Evolutionary conservation across 2,888 invertebrate species (phyloP), one percentile per base, ranked within the genome.

Genomic region (Microdon myrmicae): DNA sequence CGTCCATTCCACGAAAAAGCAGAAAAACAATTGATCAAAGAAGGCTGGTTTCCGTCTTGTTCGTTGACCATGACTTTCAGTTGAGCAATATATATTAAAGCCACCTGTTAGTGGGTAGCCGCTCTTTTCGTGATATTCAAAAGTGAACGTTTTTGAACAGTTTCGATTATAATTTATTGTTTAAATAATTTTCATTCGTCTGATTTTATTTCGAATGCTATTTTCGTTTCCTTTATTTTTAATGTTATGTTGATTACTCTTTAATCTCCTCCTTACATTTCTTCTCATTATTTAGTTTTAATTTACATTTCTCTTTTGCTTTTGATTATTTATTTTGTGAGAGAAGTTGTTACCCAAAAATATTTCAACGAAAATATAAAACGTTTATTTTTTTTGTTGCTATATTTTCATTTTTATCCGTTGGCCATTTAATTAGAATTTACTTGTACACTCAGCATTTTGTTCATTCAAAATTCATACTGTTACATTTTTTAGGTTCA

Each of bases 401-500:
- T 19, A 22, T 10, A 35, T 35, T 19, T 22, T 22, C n/a, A 17
- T 19, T 13, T 10, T 4, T 19, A 20, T 8, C 10, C 20, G 5
- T 31, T 28, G 7, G 23, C 8, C 9, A 44, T 34, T 17, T n/a
- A 8, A 23, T 28, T 13, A 4, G 28, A 4, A 23, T 26, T 20
- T 25, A 48, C 23, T 3, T 22, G n/a, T 1, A 37, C 17, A 4
- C 37, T 10, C 3, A 38, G 7, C 22, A 14, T 32, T 12, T 48
- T 31, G 6, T 5, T 9, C 2, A 20, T 48, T 28, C 28, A 3
- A 16, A 7, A 7, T 14, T 37, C 29, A 29, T 4, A 13, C 29
- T 9, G 7, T 29, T 12, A 22, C 28, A 14, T 41, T 54, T 68
- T 66, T 23, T 23, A 23, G 7, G n/a, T n/a, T 23, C n/a, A n/a